A percentile compares a stretch with the other conserved stretches of the same genome.
These are phyloP conservation scores for Labia minor DNA, from an alignment of 2,888 invertebrate species.

Conservation along the genomic window DNA sequence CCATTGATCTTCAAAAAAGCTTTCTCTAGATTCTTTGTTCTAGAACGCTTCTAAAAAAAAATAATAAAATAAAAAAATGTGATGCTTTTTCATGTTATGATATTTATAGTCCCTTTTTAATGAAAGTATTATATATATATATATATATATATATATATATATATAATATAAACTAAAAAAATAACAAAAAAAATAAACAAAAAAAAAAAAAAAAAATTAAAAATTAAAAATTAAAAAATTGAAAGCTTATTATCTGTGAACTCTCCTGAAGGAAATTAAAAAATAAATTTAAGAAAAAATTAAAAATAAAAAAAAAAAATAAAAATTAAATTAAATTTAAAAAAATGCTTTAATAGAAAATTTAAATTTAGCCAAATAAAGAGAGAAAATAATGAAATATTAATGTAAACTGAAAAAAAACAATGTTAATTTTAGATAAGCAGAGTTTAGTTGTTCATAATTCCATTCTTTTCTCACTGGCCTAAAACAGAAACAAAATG, in stretches of 20 bases:
- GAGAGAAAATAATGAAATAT: not conserved
- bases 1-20: not conserved
- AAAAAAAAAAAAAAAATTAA: not conserved
- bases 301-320: too few relatives aligned
- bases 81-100: not conserved
- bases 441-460: not conserved
- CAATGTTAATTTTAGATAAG: not conserved
- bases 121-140: not conserved
- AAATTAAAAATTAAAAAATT: too few relatives aligned
- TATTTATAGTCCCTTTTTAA: not conserved
- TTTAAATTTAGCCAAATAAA: not conserved
- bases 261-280: not conserved
- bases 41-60: too few relatives aligned
- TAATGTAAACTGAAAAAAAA: too few relatives aligned
- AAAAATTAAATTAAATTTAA: too few relatives aligned
- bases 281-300: too few relatives aligned
- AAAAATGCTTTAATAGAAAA: slow-evolving; percentile 1
- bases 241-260: not conserved
- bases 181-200: too few relatives aligned
- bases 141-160: too few relatives aligned
- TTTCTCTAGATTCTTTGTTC: not conserved
- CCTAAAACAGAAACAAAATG: not conserved
- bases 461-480: not conserved
- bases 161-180: too few relatives aligned
- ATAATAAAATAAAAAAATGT: not conserved